Conservation (phyloP, 2,888 invertebrate genomes). For the Nesidiocoris tenuis region DNA sequence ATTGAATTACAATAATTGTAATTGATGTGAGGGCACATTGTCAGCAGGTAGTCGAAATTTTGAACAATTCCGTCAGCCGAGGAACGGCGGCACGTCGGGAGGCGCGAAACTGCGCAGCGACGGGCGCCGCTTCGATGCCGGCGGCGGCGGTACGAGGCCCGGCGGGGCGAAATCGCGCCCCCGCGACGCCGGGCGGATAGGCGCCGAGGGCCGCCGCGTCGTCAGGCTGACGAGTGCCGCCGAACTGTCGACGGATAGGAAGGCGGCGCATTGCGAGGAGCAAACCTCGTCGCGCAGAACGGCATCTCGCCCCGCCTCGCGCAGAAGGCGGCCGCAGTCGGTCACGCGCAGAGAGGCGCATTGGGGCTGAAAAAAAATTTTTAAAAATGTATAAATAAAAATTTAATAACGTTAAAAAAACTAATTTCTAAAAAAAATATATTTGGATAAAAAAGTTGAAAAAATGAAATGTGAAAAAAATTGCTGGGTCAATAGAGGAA, state of each 20-base stretch:
- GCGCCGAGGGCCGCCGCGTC: conserved; percentile 40
- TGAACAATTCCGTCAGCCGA: background rate
- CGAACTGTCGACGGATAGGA: conserved; percentile 38
- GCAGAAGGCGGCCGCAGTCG: conserved; percentile 77
- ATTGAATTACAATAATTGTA: too few relatives aligned
- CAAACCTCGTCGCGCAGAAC: conserved; percentile 84
- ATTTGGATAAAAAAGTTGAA: too few relatives aligned
- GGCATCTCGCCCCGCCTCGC: conserved; percentile 80
- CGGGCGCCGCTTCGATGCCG: conserved; percentile 23
- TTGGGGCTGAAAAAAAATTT: conserved; percentile 65
- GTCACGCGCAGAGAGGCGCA: conserved; percentile 85
- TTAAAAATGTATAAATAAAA: background rate
- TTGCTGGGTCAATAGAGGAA: too few relatives aligned
- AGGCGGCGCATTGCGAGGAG: conserved; percentile 74
- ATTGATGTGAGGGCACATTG: background rate
- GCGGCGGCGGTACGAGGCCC: conserved; percentile 46
- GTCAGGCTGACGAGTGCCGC: conserved; percentile 28
- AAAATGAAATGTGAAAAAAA: too few relatives aligned
- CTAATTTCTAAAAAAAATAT: too few relatives aligned
- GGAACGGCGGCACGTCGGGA: conserved; percentile 9
- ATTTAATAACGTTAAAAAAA: too few relatives aligned
- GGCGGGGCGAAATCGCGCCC: conserved; percentile 46
- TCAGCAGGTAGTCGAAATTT: background rate
- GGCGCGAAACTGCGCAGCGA: conserved; percentile 32
- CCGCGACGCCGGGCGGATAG: conserved; percentile 25